Conservation (phyloP, 2,113 vertebrate species). For the Opisthocomus hoazin region DNA sequence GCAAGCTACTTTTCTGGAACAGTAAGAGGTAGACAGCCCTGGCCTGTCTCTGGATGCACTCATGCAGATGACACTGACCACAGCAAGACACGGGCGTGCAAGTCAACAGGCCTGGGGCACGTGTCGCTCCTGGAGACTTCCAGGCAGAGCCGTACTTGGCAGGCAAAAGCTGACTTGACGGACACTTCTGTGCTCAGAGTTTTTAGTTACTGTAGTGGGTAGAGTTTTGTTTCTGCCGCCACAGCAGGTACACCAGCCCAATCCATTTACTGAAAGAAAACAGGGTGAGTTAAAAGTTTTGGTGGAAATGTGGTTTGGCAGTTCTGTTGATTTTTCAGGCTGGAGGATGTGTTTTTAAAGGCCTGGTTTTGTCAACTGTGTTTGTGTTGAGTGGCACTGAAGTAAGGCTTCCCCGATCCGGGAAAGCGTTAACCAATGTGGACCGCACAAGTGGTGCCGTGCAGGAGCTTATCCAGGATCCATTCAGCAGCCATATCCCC, state of each 20-base stretch:
- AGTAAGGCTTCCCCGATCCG: not conserved
- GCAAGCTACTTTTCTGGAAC: not conserved
- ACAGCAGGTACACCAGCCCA: accelerated
- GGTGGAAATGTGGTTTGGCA: not conserved
- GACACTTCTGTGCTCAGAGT: not conserved
- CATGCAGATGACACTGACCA: not conserved
- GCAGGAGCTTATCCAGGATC: not conserved
- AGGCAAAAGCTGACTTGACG: not conserved
- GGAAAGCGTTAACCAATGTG: not conserved
- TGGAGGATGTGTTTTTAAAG: not conserved
- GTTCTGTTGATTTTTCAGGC: not conserved
- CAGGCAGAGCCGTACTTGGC: not conserved
- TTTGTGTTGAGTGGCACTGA: not conserved
- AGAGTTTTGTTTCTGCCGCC: not conserved
- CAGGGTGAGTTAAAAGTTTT: not conserved
- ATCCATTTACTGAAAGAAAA: not conserved
- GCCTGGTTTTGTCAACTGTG: not conserved
- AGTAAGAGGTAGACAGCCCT: not conserved
- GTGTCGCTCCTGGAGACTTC: not conserved
- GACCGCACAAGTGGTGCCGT: not conserved
- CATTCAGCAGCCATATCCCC: not conserved
- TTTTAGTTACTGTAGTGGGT: not conserved
- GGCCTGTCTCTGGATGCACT: not conserved
- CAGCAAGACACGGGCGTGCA: accelerated
- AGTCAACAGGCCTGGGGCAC: not conserved